Evolutionary conservation across 2,888 invertebrate genomes (phyloP), one percentile per base, ranked within the genome.

Genomic region (Drosophila atripex): DNA sequence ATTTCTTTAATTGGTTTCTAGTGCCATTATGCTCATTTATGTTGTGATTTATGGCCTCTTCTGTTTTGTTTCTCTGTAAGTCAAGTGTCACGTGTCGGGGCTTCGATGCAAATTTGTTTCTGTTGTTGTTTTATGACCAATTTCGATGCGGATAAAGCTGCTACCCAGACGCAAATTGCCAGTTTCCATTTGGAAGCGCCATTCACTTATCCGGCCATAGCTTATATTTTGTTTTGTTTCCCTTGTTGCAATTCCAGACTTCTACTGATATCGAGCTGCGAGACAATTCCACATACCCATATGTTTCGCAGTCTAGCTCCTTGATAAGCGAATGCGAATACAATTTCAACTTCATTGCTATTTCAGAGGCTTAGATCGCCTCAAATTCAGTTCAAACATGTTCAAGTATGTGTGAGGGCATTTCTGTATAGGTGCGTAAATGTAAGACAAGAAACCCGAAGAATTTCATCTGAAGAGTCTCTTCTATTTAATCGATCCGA

Each of bases 1-100:
- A 16, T 8, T 32, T 32, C 6, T n/a, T 35, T 6, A 35, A n/a
- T 18, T n/a, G n/a, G 57, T 8, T 12, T 35, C 35, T 35, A 35
- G 28, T n/a, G 35, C 7, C 6, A 21, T 41, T 28, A 18, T 28
- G 23, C 23, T 12, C 28, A 41, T 16, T 47, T 41, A 35, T 35
- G 14, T 35, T 35, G 6, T n/a, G 16, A 49, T 55, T 25, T 12
- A 41, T 21, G 23, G 21, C 21, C 4, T 23, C 4, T 23, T 23
- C 21, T 23, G 21, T 23, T 23, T 23, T 23, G 21, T 23, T 23
- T 23, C 21, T 21, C 12, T 45, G 1, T 1, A 35, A 5, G 21
- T 51, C 51, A 9, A 16, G 23, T 38, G 64, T 61, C 64, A 64
- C 64, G 61, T 64, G 57, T 23, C 38, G 28, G 6, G 28, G 8